Evolutionary conservation across 2,113 vertebrate genomes (phyloP).

Genomic region (Labeo rohita): DNA sequence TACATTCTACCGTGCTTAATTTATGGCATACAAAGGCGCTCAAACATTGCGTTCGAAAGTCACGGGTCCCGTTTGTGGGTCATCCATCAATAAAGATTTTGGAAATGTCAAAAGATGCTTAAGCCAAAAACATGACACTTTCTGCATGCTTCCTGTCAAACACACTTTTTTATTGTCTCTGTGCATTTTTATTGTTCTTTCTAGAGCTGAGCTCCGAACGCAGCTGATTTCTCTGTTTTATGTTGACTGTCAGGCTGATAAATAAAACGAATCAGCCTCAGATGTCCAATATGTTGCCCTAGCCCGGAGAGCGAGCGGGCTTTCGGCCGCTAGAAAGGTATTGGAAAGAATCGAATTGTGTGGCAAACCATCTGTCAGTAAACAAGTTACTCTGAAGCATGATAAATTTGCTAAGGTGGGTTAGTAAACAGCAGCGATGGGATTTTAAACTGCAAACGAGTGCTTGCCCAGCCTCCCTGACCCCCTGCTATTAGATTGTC

Average conservation of each 20-base stretch:
- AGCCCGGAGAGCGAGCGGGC: background rate
- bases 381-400: background rate
- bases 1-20: conserved; percentile 70
- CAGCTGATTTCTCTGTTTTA: conserved; percentile 52
- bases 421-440: conserved; percentile 28
- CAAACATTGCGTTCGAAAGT: conserved; percentile 68
- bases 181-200: conserved; percentile 48
- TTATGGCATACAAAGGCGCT: conserved; percentile 70
- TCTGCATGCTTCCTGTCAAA: conserved; percentile 71
- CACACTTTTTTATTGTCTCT: conserved; percentile 64
- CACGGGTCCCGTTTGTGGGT: conserved; percentile 62
- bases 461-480: conserved; percentile 5
- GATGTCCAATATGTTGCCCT: conserved; percentile 30
- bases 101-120: conserved; percentile 55
- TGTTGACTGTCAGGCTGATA: conserved; percentile 47
- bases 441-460: conserved; percentile 21
- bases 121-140: conserved; percentile 66
- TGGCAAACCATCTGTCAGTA: conserved; percentile 21
- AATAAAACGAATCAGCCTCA: conserved; percentile 33
- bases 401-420: background rate
- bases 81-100: conserved; percentile 72
- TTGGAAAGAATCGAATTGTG: conserved; percentile 6
- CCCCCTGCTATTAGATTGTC: conserved; percentile 24
- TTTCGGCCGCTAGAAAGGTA: background rate
- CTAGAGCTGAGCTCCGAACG: conserved; percentile 32